Percentiles rank a stretch among this genome's conserved stretches.
phyloP scores from a whole-genome alignment of 2,888 invertebrate species.

The Noctua pronuba region DNA sequence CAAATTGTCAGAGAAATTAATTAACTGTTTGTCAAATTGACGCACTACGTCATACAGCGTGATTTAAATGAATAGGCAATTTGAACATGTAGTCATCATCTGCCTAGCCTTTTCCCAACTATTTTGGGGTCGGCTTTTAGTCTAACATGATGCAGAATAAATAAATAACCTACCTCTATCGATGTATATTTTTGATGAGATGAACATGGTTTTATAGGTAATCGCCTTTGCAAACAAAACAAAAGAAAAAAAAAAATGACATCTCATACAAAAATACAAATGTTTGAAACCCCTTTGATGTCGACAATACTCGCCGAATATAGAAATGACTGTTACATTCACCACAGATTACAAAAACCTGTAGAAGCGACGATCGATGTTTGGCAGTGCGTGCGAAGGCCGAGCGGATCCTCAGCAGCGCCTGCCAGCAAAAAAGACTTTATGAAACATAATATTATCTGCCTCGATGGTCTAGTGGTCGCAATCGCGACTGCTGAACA shows the following conservation, averaged over 20 bases:
- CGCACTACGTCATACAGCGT: neutral
- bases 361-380: too few relatives aligned
- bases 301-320: constrained; percentile 51
- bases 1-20: neutral
- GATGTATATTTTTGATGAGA: neutral
- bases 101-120: neutral
- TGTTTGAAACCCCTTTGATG: constrained; percentile 39
- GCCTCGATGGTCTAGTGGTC: too few relatives aligned
- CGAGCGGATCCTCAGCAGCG: too few relatives aligned
- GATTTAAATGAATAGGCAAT: neutral
- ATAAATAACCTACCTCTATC: too few relatives aligned
- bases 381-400: too few relatives aligned
- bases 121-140: neutral
- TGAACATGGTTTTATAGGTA: neutral
- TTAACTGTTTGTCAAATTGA: neutral
- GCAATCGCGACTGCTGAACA: too few relatives aligned
- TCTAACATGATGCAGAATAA: neutral
- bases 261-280: constrained; percentile 11
- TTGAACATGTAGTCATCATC: neutral
- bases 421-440: too few relatives aligned
- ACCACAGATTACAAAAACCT: constrained; percentile 24
- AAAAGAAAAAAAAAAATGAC: neutral
- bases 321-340: constrained; percentile 36
- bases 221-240: neutral
- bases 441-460: too few relatives aligned